Evolutionary conservation across 2,113 vertebrate species (phyloP).

Genomic region (Tragelaphus buxtoni): DNA sequence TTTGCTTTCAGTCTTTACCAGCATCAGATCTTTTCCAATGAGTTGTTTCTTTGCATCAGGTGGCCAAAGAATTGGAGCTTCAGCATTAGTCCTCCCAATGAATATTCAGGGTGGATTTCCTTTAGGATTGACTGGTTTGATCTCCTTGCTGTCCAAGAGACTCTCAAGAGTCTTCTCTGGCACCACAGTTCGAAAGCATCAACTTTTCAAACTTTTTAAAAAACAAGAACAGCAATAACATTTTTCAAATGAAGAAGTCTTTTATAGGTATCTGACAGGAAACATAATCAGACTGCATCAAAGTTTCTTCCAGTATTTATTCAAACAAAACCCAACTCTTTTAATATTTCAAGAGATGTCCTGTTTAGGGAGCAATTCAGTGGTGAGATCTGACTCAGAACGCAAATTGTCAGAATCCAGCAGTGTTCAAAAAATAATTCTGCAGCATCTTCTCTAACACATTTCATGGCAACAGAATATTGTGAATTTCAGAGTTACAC

Average conservation of each 20-base stretch:
- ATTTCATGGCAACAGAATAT: slow-evolving; percentile 22
- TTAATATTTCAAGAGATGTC: background rate
- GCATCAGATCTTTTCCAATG: background rate
- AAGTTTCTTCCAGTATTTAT: background rate
- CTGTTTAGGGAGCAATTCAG: background rate
- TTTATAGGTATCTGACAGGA: slow-evolving; percentile 22
- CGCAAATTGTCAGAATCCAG: background rate
- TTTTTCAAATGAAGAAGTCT: background rate
- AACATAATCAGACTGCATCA: background rate
- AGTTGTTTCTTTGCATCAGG: background rate
- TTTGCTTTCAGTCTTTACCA: background rate
- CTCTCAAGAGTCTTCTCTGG: background rate
- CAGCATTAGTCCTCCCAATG: background rate
- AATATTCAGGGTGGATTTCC: background rate
- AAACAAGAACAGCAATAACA: background rate
- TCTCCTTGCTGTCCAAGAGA: background rate
- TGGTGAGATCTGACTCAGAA: background rate
- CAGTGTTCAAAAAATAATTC: background rate
- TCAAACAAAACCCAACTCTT: background rate
- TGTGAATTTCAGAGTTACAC: background rate
- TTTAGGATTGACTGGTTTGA: background rate
- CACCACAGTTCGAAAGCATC: background rate
- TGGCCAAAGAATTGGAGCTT: background rate
- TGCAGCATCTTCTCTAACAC: background rate
- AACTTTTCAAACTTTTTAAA: background rate